Evolutionary conservation across 2,797 vertebrate species (phyloP).

Genomic region (Uromys caudimaculatus): DNA sequence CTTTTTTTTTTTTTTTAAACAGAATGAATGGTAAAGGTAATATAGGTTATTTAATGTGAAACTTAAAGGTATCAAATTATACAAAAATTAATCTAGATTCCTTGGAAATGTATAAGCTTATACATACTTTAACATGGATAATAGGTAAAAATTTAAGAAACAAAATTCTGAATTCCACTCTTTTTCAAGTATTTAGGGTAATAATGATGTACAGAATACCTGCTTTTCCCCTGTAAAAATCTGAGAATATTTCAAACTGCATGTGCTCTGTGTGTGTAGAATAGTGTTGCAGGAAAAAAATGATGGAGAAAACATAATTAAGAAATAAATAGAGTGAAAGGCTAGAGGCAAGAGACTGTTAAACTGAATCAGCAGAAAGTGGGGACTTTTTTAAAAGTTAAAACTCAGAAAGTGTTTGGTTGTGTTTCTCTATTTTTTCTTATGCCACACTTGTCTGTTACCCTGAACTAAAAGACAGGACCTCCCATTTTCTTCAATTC

Average conservation of each 20-base stretch:
- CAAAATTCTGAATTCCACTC: background rate
- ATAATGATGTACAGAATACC: background rate
- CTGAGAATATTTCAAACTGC: conserved; percentile 21
- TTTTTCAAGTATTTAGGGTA: background rate
- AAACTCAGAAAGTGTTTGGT: conserved; percentile 31
- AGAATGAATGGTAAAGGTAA: background rate
- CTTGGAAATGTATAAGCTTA: background rate
- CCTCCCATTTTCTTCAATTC: conserved; percentile 82
- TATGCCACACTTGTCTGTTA: conserved; percentile 67
- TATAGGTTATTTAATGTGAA: background rate
- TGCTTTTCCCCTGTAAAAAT: background rate
- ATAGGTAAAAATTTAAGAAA: background rate
- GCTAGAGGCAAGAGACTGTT: conserved; percentile 43
- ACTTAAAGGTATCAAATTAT: background rate
- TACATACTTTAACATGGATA: background rate
- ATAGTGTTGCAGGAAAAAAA: conserved; percentile 20
- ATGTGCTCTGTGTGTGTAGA: background rate
- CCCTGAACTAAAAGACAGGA: conserved; percentile 77
- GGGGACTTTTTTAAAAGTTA: conserved; percentile 52
- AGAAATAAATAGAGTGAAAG: conserved; percentile 13
- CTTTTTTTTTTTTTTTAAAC: too few relatives aligned
- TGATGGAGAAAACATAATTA: background rate
- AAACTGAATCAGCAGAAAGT: conserved; percentile 69
- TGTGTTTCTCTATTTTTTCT: conserved; percentile 71
- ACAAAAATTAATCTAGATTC: conserved; percentile 15